These are phyloP conservation scores for Anguilla japonica DNA, from an alignment of 2,113 vertebrate species.

Conservation along the genomic window DNA sequence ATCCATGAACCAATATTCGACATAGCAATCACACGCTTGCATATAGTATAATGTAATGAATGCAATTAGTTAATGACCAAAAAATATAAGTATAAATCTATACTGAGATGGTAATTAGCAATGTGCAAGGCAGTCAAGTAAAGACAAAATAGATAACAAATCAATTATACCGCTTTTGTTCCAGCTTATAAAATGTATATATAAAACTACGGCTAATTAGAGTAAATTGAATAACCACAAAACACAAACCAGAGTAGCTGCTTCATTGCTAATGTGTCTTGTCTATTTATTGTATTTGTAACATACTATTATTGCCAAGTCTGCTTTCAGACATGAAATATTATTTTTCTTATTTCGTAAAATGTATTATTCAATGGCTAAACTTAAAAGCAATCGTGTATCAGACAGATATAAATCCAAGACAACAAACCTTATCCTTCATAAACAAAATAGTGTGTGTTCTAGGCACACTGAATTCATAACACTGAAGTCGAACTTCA, in stretches of 20 bases:
- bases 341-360: constrained; percentile 23
- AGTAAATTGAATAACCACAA: neutral
- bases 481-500: constrained; percentile 30
- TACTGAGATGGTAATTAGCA: neutral
- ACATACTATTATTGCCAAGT: constrained; percentile 4
- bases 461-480: constrained; percentile 51
- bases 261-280: constrained; percentile 1
- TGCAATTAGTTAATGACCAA: neutral
- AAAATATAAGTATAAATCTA: neutral
- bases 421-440: constrained; percentile 46
- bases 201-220: neutral
- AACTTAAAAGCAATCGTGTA: constrained; percentile 59
- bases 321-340: constrained; percentile 9
- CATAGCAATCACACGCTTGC: neutral
- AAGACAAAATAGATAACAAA: neutral
- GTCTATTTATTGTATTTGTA: neutral
- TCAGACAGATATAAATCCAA: constrained; percentile 46
- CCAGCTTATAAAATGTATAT: neutral
- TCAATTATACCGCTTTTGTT: neutral
- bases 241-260: constrained; percentile 10
- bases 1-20: neutral
- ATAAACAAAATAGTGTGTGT: constrained; percentile 52
- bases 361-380: constrained; percentile 60
- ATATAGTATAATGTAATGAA: neutral
- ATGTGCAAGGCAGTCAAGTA: neutral